A percentile compares a stretch with the other conserved stretches of the same genome.
Evolutionary conservation across 2,113 vertebrate genomes (phyloP).

Genomic region (Calonectris borealis): DNA sequence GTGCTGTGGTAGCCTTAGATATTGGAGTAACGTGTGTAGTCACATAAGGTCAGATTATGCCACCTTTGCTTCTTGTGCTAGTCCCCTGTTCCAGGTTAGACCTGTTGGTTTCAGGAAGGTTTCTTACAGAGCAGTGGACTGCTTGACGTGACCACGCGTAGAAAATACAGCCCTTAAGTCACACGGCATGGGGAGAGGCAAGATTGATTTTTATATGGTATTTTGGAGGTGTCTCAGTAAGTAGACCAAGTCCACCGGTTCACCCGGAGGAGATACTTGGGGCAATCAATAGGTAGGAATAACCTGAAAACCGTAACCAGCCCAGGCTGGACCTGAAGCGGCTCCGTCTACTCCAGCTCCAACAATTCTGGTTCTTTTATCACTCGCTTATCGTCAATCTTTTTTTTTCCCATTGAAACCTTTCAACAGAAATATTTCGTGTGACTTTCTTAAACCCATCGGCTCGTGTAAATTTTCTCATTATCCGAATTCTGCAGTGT

Average conservation of each 20-base stretch:
- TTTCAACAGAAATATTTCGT: background rate
- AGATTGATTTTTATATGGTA: background rate
- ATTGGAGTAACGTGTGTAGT: background rate
- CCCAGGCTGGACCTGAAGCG: background rate
- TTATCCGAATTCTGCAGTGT: background rate
- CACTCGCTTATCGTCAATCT: fast-evolving
- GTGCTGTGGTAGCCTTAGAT: background rate
- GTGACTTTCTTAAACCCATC: background rate
- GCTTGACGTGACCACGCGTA: fast-evolving
- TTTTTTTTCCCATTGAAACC: background rate
- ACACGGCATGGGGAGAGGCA: background rate
- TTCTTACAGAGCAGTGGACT: background rate
- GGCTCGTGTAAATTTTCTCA: background rate
- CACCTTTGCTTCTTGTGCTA: background rate
- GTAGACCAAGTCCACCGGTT: background rate
- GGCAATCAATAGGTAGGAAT: background rate
- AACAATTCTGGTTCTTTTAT: background rate
- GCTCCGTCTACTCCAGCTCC: background rate
- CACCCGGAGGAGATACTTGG: background rate
- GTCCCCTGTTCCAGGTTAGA: background rate
- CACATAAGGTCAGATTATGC: background rate
- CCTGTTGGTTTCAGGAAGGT: background rate
- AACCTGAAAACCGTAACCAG: background rate
- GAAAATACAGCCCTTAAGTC: background rate
- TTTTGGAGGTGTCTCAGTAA: background rate